A percentile compares a stretch with the other conserved stretches of the same genome.
These are phyloP conservation scores for Lepidothrix coronata DNA, from an alignment of 2,113 vertebrate species.

Conservation along the genomic window DNA sequence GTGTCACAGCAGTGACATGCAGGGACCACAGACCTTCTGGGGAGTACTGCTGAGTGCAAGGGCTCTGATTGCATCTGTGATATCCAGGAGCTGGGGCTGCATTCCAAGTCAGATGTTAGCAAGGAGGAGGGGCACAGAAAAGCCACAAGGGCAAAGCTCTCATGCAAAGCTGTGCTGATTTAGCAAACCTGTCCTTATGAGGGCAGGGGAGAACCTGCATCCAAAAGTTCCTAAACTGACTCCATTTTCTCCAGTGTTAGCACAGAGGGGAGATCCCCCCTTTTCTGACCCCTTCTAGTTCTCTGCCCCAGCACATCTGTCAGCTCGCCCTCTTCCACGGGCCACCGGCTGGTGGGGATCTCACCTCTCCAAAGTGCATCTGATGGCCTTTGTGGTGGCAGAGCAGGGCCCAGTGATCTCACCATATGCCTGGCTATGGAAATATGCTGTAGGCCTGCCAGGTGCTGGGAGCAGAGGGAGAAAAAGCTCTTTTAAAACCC, in stretches of 20 bases:
- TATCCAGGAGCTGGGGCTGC: neutral
- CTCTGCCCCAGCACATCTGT: neutral
- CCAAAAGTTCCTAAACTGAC: neutral
- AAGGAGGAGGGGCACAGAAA: neutral
- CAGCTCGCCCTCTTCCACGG: neutral
- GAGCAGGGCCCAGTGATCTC: neutral
- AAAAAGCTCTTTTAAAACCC: neutral
- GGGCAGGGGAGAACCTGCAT: rapidly evolving
- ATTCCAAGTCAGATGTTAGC: neutral
- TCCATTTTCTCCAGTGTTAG: neutral
- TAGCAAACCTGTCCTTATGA: neutral
- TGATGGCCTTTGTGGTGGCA: neutral
- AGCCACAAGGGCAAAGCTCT: neutral
- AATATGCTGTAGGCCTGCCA: neutral
- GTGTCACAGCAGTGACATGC: neutral
- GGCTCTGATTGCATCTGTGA: neutral
- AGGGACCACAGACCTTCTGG: neutral
- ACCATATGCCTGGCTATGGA: neutral
- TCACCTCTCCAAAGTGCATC: neutral
- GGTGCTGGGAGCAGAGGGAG: neutral
- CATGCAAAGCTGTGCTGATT: neutral
- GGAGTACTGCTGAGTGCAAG: neutral
- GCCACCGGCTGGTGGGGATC: neutral
- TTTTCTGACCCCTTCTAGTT: neutral
- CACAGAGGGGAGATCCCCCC: neutral